A percentile compares a stretch with the other conserved stretches of the same genome.
phyloP scores from a whole-genome alignment of 2,113 vertebrate species.

The Capreolus pygargus region DNA sequence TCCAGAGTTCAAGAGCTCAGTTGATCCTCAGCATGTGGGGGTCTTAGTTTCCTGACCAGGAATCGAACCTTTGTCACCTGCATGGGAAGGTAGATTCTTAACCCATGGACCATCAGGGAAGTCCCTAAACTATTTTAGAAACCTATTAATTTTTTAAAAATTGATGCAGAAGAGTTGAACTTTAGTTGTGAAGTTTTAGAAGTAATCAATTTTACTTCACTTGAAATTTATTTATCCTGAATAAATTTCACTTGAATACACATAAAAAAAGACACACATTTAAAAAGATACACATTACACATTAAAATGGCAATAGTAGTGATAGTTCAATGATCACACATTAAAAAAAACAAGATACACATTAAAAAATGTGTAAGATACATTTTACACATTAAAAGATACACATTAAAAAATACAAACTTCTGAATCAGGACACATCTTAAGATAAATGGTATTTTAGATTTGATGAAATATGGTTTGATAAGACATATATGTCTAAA shows the following conservation, averaged over 20 bases:
- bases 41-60: not conserved
- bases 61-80: not conserved
- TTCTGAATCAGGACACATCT: not conserved
- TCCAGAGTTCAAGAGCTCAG: not conserved
- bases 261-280: not conserved
- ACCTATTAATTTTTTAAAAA: not conserved
- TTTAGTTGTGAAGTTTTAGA: not conserved
- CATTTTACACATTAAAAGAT: not conserved
- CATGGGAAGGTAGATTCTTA: not conserved
- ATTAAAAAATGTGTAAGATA: not conserved
- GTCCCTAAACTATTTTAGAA: not conserved
- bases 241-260: not conserved
- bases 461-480: not conserved
- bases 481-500: not conserved
- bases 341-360: not conserved
- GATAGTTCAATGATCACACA: not conserved
- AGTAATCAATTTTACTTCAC: not conserved
- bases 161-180: not conserved
- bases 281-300: not conserved
- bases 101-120: not conserved
- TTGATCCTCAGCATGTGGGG: not conserved
- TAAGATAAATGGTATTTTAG: slow-evolving; percentile 10
- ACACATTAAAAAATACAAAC: not conserved
- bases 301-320: not conserved
- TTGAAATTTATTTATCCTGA: not conserved